Evolutionary conservation across 2,888 invertebrate genomes (phyloP).

Genomic region (Abrostola tripartita): DNA sequence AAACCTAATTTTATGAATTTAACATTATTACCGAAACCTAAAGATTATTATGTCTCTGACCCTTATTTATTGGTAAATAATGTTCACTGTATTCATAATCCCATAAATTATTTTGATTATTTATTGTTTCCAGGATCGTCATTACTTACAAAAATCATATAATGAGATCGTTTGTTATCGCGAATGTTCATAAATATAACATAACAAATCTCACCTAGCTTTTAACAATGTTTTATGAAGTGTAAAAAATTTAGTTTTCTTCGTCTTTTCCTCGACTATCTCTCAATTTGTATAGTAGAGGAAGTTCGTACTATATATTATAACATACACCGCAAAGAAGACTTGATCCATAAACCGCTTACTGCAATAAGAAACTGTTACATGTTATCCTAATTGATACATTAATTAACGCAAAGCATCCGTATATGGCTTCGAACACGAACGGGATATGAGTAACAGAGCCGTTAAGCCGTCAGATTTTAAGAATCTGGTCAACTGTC

Average conservation of each 20-base stretch:
- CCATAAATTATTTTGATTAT: conserved; percentile 30
- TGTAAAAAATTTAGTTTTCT: conserved; percentile 22
- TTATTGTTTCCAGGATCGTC: conserved; percentile 41
- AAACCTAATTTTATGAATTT: too few species aligned
- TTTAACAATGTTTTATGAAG: conserved; percentile 15
- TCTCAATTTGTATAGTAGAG: background rate
- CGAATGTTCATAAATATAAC: conserved; percentile 31
- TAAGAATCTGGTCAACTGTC: conserved; percentile 79
- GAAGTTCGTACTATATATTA: background rate
- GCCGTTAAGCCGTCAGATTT: conserved; percentile 64
- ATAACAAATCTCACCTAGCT: conserved; percentile 14
- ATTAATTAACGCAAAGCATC: conserved; percentile 45
- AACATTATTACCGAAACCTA: background rate
- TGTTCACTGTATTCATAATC: conserved; percentile 33
- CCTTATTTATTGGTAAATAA: conserved; percentile 17
- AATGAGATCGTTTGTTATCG: conserved; percentile 16
- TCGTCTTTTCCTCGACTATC: conserved; percentile 16
- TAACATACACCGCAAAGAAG: background rate
- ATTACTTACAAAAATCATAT: conserved; percentile 27
- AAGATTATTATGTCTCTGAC: conserved; percentile 19
- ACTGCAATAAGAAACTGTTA: conserved; percentile 35
- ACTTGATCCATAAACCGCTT: conserved; percentile 12
- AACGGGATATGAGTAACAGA: conserved; percentile 62
- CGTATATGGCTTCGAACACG: conserved; percentile 62
- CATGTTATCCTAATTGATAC: conserved; percentile 25